Evolutionary conservation across 2,113 vertebrate genomes (phyloP).

Genomic region (Siphamia tubifer): DNA sequence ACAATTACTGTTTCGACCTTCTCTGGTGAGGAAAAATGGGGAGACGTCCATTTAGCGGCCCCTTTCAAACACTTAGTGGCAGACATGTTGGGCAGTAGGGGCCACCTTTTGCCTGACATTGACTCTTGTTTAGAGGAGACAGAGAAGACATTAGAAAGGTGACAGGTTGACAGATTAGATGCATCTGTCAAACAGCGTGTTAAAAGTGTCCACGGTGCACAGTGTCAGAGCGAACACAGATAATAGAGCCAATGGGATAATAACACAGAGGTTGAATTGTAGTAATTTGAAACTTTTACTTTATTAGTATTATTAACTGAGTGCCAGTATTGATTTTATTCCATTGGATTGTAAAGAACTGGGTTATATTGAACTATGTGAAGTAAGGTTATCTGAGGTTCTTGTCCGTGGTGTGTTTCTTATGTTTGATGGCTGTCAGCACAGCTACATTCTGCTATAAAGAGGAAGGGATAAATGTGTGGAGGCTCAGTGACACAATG

Average conservation of each 20-base stretch:
- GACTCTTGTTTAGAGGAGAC: conserved; percentile 73
- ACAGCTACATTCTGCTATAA: too few species aligned
- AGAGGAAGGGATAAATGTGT: too few species aligned
- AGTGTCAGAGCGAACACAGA: too few species aligned
- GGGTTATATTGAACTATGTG: too few species aligned
- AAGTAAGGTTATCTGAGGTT: too few species aligned
- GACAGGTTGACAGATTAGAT: conserved; percentile 46
- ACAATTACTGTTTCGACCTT: conserved; percentile 87
- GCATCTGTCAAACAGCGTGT: conserved; percentile 58
- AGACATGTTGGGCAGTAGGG: conserved; percentile 72
- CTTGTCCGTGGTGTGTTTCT: too few species aligned
- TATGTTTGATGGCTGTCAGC: too few species aligned
- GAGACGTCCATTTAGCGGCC: conserved; percentile 77
- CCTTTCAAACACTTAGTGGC: conserved; percentile 80
- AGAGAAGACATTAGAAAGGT: conserved; percentile 45
- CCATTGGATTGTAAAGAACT: too few species aligned
- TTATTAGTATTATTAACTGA: too few species aligned
- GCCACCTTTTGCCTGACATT: conserved; percentile 80
- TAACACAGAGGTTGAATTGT: not conserved
- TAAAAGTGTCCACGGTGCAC: conserved; percentile 3
- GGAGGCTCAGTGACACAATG: too few species aligned
- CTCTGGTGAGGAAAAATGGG: conserved; percentile 74
- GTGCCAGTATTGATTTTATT: too few species aligned
- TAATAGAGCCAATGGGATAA: not conserved
- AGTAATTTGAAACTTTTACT: too few species aligned